These are phyloP conservation scores for Helarctos malayanus DNA, from an alignment of 2,797 vertebrate species.

Conservation along the genomic window DNA sequence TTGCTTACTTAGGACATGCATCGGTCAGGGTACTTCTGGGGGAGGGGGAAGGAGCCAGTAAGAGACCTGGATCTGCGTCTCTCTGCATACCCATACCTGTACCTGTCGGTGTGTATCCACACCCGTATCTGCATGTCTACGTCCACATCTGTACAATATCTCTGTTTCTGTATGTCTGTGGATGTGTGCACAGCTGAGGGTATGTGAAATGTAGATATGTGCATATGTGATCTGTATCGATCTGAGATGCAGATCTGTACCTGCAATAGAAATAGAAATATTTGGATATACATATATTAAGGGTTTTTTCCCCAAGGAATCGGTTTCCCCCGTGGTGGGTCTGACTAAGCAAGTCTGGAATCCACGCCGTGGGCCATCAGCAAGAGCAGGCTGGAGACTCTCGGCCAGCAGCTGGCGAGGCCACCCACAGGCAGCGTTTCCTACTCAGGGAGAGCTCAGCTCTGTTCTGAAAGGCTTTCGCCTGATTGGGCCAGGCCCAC, in stretches of 20 bases:
- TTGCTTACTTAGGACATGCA: too few relatives aligned
- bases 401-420: too few relatives aligned
- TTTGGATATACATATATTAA: too few relatives aligned
- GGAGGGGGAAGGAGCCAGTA: neutral
- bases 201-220: neutral
- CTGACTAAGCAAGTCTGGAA: neutral
- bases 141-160: accelerated
- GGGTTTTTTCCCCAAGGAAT: neutral
- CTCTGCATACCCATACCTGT: neutral
- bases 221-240: neutral
- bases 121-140: accelerated
- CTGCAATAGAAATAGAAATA: neutral
- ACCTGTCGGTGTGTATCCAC: accelerated
- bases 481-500: neutral
- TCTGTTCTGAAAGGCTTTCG: neutral
- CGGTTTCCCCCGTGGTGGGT: accelerated
- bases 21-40: neutral
- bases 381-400: too few relatives aligned
- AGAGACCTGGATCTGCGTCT: accelerated
- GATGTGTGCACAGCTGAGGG: neutral
- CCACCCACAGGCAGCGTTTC: neutral
- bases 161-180: accelerated
- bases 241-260: accelerated
- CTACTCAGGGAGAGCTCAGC: too few relatives aligned
- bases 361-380: accelerated